Percentiles rank a stretch among this genome's conserved stretches.
These are phyloP conservation scores for Euproctis similis DNA, from an alignment of 2,888 invertebrate species.

Conservation along the genomic window DNA sequence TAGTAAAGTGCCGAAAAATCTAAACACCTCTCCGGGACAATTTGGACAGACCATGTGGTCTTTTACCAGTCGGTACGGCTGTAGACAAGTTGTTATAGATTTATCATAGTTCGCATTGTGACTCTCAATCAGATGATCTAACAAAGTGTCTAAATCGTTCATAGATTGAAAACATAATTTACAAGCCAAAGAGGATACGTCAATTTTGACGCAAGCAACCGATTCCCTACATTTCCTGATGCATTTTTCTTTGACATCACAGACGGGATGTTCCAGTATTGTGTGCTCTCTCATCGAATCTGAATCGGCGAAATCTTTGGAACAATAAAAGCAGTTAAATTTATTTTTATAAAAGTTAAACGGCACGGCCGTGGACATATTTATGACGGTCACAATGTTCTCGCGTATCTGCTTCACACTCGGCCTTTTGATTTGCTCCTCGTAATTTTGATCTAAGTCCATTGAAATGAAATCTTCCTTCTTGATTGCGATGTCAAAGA, in stretches of 20 bases:
- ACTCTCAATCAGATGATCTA: conserved; percentile 57
- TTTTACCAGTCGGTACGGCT: conserved; percentile 56
- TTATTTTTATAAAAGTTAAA: conserved; percentile 68
- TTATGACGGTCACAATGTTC: conserved; percentile 58
- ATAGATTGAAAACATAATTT: conserved; percentile 60
- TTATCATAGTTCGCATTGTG: conserved; percentile 62
- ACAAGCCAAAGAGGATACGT: conserved; percentile 54
- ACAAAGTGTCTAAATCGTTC: conserved; percentile 43
- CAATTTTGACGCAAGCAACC: conserved; percentile 64
- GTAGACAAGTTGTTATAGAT: conserved; percentile 56
- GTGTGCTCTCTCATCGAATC: conserved; percentile 60
- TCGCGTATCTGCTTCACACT: conserved; percentile 62
- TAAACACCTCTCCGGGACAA: conserved; percentile 52
- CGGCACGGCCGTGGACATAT: conserved; percentile 67
- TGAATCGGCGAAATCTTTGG: conserved; percentile 61
- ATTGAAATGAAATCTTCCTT: conserved; percentile 47
- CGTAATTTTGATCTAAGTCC: conserved; percentile 48
- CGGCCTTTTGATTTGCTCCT: conserved; percentile 42
- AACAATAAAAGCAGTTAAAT: conserved; percentile 67
- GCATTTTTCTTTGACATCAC: conserved; percentile 58
- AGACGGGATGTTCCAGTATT: conserved; percentile 51
- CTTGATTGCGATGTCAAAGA: conserved; percentile 42
- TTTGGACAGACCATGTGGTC: conserved; percentile 62
- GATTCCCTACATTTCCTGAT: conserved; percentile 63
- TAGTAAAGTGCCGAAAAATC: conserved; percentile 61